A percentile compares a stretch with the other conserved stretches of the same genome.
Conservation (phyloP, 2,797 vertebrate genomes). For the Myripristis jacobus region DNA sequence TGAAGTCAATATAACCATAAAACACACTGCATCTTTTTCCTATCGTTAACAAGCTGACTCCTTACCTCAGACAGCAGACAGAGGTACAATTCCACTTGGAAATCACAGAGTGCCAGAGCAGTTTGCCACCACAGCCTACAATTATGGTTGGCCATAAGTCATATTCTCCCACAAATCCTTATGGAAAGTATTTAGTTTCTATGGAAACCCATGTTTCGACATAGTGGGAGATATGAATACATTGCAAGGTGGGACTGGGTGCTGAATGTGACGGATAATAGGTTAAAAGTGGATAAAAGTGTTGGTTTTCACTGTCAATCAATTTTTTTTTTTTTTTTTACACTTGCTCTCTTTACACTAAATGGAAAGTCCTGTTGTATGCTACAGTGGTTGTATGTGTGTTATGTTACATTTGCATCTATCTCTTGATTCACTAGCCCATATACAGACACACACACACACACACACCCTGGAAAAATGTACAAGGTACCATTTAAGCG, state of each 20-base stretch:
- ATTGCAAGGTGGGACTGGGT: conserved; percentile 19
- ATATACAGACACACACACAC: not conserved
- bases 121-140: conserved; percentile 71
- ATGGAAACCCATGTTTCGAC: conserved; percentile 63
- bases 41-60: conserved; percentile 42
- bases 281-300: too few relatives aligned
- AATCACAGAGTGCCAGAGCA: conserved; percentile 55
- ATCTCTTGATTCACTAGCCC: not conserved
- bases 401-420: conserved; percentile 24
- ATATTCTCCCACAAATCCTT: conserved; percentile 64
- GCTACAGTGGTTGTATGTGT: not conserved
- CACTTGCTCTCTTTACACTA: not conserved
- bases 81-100: conserved; percentile 64
- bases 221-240: conserved; percentile 31
- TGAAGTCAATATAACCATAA: conserved; percentile 33
- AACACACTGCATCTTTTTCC: conserved; percentile 60
- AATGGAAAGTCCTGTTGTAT: not conserved
- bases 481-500: not conserved
- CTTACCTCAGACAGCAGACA: conserved; percentile 58
- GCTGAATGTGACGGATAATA: not conserved
- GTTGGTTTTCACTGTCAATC: too few relatives aligned
- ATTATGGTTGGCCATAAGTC: conserved; percentile 73
- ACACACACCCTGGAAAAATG: not conserved
- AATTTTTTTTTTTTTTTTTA: too few relatives aligned
- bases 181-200: conserved; percentile 77